These are phyloP conservation scores for Gastracanthus pulcherrimus DNA, from an alignment of 2,888 invertebrate genomes.

Conservation along the genomic window DNA sequence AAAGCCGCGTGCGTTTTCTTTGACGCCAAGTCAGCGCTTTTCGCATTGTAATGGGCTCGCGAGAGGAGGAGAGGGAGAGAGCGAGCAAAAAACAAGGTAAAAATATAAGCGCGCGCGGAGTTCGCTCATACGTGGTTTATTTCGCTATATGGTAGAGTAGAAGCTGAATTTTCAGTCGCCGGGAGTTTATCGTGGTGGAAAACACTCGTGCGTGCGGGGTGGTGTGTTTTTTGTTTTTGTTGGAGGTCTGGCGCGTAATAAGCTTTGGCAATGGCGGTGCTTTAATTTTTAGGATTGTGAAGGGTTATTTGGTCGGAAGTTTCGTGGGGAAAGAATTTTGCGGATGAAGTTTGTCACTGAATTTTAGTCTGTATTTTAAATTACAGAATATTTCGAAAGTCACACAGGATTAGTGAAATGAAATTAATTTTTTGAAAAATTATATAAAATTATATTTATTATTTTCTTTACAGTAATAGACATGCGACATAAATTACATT, in stretches of 20 bases:
- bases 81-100: conserved; percentile 48
- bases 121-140: conserved; percentile 12
- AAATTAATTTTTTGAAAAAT: too few relatives aligned
- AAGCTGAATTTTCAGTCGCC: conserved; percentile 10
- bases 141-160: not conserved
- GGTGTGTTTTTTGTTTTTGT: not conserved
- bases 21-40: conserved; percentile 54
- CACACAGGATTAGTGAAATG: too few relatives aligned
- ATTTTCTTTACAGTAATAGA: too few relatives aligned
- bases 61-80: too few relatives aligned
- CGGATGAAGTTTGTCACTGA: not conserved
- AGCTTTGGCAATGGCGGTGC: not conserved
- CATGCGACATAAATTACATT: too few relatives aligned
- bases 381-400: too few relatives aligned
- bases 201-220: conserved; percentile 3
- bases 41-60: conserved; percentile 31
- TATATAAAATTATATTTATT: too few relatives aligned
- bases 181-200: conserved; percentile 1
- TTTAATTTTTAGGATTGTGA: not conserved
- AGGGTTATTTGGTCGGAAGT: not conserved
- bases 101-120: not conserved
- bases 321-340: not conserved
- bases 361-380: too few relatives aligned
- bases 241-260: not conserved
- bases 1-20: conserved; percentile 46